These are phyloP conservation scores for Rhinoraja longicauda DNA, from an alignment of 2,797 vertebrate genomes.

Conservation along the genomic window DNA sequence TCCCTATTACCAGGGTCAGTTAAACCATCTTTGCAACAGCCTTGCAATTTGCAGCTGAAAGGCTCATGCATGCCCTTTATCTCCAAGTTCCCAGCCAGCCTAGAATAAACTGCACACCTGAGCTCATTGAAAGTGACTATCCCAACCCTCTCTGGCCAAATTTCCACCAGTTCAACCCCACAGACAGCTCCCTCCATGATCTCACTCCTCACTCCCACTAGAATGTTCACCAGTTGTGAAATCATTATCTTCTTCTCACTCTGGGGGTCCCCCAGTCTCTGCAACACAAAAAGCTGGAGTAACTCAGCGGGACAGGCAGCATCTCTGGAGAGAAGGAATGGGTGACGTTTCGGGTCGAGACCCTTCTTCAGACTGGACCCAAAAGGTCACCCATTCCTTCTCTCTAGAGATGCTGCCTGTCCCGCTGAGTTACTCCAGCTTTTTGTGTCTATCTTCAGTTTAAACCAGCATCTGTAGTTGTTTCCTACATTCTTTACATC, in stretches of 20 bases:
- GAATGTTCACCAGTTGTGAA: not conserved
- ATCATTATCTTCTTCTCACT: not conserved
- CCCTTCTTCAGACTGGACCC: too few species aligned
- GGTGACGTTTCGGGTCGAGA: too few species aligned
- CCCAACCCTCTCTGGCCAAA: too few species aligned
- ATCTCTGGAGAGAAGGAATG: too few species aligned
- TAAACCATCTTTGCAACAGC: not conserved
- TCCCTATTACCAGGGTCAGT: not conserved
- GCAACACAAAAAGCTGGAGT: not conserved
- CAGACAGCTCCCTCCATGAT: not conserved
- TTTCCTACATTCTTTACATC: not conserved
- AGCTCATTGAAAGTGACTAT: not conserved
- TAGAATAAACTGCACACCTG: not conserved
- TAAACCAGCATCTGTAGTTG: not conserved
- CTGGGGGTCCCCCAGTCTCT: not conserved
- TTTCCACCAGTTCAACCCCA: not conserved
- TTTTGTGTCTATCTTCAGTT: too few species aligned
- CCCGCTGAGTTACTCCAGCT: too few species aligned
- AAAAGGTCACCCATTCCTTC: too few species aligned
- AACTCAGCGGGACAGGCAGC: too few species aligned
- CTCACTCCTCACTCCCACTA: not conserved
- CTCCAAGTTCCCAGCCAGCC: not conserved
- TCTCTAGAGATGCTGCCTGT: too few species aligned
- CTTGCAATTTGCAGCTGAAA: not conserved
- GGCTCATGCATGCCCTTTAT: not conserved